phyloP scores from a whole-genome alignment of 2,113 vertebrate species.

The Corydoras sp. region DNA sequence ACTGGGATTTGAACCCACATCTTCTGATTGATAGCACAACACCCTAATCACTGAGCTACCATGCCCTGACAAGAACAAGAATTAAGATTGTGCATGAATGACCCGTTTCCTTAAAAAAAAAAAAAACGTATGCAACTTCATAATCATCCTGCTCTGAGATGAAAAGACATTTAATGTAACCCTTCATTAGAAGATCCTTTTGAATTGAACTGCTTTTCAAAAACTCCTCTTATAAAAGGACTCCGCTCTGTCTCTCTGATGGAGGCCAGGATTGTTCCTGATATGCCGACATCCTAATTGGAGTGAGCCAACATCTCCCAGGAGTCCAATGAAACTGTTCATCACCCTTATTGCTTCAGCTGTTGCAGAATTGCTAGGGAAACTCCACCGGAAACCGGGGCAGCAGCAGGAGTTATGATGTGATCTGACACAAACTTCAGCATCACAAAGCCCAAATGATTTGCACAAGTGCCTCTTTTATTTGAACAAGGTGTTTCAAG shows the following conservation, averaged over 20 bases:
- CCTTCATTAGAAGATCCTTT: too few species aligned
- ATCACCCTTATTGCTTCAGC: slow-evolving; percentile 45
- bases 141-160: too few species aligned
- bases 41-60: too few species aligned
- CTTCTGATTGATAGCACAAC: too few species aligned
- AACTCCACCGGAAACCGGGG: slow-evolving; percentile 21
- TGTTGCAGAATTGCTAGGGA: slow-evolving; percentile 38
- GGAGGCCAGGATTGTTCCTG: slow-evolving; percentile 3
- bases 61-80: too few species aligned
- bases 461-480: slow-evolving; percentile 1
- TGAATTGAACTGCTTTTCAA: not conserved
- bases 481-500: slow-evolving; percentile 2
- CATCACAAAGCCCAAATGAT: slow-evolving; percentile 8
- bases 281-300: slow-evolving; percentile 40
- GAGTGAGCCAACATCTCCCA: slow-evolving; percentile 33
- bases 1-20: too few species aligned
- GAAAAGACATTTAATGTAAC: too few species aligned
- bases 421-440: slow-evolving; percentile 13
- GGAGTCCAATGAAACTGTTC: slow-evolving; percentile 46
- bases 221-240: not conserved
- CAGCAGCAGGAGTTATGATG: slow-evolving; percentile 9
- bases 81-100: too few species aligned
- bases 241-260: not conserved
- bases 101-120: too few species aligned
- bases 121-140: too few species aligned